Evolutionary conservation across 2,797 vertebrate species (phyloP), one percentile per base, ranked within the genome.

Genomic region (Arrhamphus sclerolepis): DNA sequence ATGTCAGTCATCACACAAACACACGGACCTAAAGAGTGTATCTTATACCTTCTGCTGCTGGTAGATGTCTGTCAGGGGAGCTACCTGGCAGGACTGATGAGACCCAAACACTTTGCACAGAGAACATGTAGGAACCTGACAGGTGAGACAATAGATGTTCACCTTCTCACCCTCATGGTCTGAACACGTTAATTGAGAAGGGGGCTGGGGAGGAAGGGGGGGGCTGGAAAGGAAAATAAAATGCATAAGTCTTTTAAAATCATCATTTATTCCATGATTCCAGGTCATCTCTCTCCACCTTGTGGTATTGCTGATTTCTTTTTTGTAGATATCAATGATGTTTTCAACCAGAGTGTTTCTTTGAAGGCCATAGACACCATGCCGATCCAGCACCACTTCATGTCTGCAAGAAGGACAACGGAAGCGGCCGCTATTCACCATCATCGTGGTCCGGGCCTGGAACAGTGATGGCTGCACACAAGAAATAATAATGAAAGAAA

Each of bases 31-130:
- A 10, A 11, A 44, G 9, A 13, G 19, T 0, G 10, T 0, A 17
- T 20, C 24, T 8, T 51, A 10, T 43, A 93, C 93, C 91, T 94
- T 94, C 76, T 92, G 81, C 51, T 92, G 86, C 73, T 89, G 85
- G 74, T 80, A 92, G 72, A 94, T 28, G 16, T 93, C 90, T 0
- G 76, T 63, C 31, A 94, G 83, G 2, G 92, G 92, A 19, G 90
- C 89, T 67, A 94, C 94, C 56, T 87, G 72, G 17, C 92, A 94
- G 20, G 83, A 62, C 72, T 83, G 89, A 79, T 94, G 94, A 13
- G 87, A 85, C 2, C 94, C 93, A 2, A 95, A 94, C 52, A 94
- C 94, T 75, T 94, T 94, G 75, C 93, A 94, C n/a, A 95, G 90
- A 3, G 94, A 94, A 22, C 93, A 94, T 4, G 92, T 93, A 26